These are phyloP conservation scores for Meloidogyne exigua DNA, from an alignment of 1,140 invertebrate species.

Conservation along the genomic window DNA sequence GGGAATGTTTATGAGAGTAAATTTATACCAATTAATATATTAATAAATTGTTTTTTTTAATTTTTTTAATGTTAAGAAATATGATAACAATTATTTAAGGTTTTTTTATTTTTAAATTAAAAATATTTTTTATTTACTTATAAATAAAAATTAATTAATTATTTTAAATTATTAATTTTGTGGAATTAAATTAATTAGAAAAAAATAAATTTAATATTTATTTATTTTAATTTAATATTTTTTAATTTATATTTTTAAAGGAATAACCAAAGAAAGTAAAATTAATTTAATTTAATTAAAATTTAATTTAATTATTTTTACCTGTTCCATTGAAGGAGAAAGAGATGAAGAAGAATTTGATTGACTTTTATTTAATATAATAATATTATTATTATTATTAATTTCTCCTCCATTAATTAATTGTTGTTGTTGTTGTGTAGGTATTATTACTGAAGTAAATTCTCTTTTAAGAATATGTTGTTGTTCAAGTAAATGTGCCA, in stretches of 20 bases:
- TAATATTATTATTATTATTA: too few species aligned
- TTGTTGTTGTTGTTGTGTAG: background rate
- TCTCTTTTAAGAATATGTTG: constrained; percentile 48
- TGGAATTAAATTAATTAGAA: too few species aligned
- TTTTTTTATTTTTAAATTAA: background rate
- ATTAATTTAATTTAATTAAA: too few species aligned
- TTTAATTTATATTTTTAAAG: too few species aligned
- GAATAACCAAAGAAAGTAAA: too few species aligned
- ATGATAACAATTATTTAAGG: background rate
- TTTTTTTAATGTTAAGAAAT: too few species aligned
- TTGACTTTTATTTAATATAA: constrained; percentile 8
- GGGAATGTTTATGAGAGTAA: background rate
- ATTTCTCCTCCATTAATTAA: background rate
- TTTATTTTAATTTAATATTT: too few species aligned
- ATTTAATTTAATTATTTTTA: constrained; percentile 1
- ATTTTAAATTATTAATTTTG: too few species aligned
- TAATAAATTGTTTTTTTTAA: constrained; percentile 9
- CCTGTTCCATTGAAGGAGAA: constrained; percentile 52
- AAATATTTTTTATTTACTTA: too few species aligned
- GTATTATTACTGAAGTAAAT: constrained; percentile 33
- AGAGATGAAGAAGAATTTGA: constrained; percentile 43
- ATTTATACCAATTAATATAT: background rate
- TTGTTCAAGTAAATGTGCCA: constrained; percentile 50
- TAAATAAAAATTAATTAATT: background rate
- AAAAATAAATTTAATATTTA: too few species aligned